Conservation (phyloP, 2,888 invertebrate genomes). For the Latheticus oryzae region DNA sequence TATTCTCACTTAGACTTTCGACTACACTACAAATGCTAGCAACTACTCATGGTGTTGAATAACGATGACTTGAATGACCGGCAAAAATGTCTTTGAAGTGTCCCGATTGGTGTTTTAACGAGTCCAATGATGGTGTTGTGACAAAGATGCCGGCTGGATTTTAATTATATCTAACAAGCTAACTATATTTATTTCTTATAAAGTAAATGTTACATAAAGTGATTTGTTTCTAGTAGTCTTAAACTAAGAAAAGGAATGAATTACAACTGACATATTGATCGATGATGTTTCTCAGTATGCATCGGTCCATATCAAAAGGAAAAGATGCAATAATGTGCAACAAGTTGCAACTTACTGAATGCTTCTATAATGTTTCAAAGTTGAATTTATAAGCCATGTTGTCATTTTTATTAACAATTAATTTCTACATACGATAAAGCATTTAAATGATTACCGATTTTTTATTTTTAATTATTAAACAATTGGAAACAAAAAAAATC, state of each 20-base stretch:
- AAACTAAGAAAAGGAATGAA: constrained; percentile 30
- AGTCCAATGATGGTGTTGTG: constrained; percentile 42
- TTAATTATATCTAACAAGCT: constrained; percentile 35
- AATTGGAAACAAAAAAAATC: no score
- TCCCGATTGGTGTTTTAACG: constrained; percentile 40
- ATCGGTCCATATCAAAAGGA: constrained; percentile 18
- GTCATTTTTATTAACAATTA: constrained; percentile 22
- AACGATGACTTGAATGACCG: constrained; percentile 27
- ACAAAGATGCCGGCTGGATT: constrained; percentile 38
- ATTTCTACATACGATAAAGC: no score
- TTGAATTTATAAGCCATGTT: constrained; percentile 13
- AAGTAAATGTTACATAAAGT: constrained; percentile 39
- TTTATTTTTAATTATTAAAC: no score
- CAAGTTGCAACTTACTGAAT: constrained; percentile 5
- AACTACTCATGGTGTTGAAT: constrained; percentile 22
- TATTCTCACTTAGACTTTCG: constrained; percentile 12
- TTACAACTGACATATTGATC: constrained; percentile 24
- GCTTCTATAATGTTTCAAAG: constrained; percentile 16
- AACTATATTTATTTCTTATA: constrained; percentile 24
- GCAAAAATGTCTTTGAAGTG: constrained; percentile 38
- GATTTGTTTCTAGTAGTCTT: constrained; percentile 29
- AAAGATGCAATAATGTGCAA: constrained; percentile 10
- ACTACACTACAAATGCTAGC: constrained; percentile 16
- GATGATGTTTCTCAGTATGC: constrained; percentile 18
- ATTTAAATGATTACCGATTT: no score